Evolutionary conservation across 2,113 vertebrate species (phyloP), one percentile per base, ranked within the genome.

Genomic region (Amia ocellicauda): DNA sequence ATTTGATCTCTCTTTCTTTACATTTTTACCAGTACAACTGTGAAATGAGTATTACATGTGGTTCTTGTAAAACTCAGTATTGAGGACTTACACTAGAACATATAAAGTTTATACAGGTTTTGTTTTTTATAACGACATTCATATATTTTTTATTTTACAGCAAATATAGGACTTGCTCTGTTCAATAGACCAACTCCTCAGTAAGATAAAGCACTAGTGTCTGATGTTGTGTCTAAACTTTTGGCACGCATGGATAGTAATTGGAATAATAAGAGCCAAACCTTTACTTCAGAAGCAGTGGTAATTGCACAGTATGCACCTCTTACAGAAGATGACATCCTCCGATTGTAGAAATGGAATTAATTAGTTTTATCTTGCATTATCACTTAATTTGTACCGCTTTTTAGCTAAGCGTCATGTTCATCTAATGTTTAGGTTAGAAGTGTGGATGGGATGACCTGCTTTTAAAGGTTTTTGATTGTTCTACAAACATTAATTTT

Each of bases 161-260:
- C n/a, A 69, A 28, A 59, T 58, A 27, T 3, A 53, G 52, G 20
- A 19, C 28, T 57, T 31, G 9, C 50, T 63, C 3, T 41, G 75
- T 70, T 68, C 57, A 9, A 61, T 40, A 54, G 42, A 23, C 17
- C 0, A 43, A 64, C 69, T 67, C 68, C 71, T 50, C 40, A 1
- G 56, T 62, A 60, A 59, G 63, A 43, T 62, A 59, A 28, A 59
- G 16, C 36, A 74, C 72, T 70, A 76, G 62, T 74, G 73, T 70
- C 68, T 31, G 69, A 72, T 75, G 76, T 73, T 69, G 60, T 80
- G 66, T 75, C 70, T 67, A 62, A 69, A 52, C 72, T 68, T 19
- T 47, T 56, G 62, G 54, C 74, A 81, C 69, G 83, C 85, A 78
- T 66, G 71, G 81, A 60, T 78, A 80, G 63, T 88, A 80, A 90